Base-by-base conservation (phyloP, 2,888 invertebrate species). In the Notocelia uddmanniana region DNA sequence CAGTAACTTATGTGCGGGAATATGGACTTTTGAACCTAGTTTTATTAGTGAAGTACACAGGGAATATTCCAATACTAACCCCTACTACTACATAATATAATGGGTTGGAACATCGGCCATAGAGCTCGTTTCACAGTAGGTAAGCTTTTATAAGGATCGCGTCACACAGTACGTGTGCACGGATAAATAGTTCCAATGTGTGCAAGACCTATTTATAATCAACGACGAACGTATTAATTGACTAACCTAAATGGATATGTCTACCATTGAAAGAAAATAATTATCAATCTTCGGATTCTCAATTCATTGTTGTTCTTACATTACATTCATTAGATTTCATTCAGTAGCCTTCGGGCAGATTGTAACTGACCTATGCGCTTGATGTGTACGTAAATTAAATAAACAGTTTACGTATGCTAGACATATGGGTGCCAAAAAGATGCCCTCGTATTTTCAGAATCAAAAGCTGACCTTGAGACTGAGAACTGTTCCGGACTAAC, bases 401-500 rank as follows among this genome's bases (percentile, higher is more conserved):
- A 11, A 13, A n/a, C n/a, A n/a, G n/a, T n/a, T 37, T 2, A 8
- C 37, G 2, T 13, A 13, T 37, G 41, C 41, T 41, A 41, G 41
- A 41, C 15, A 15, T 5, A 37, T 37, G 10, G 37, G 37, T 37
- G 10, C 37, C 37, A 15, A 60, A 60, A 45, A 54, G 31, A n/a
- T 11, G 66, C 37, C 64, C 21, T 54, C 21, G 60, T 45, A 19
- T 62, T 73, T 37, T 67, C 60, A 62, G 60, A 67, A 55, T 73
- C 57, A 62, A 60, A 69, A 68, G 54, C 57, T 73, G 81, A 80
- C 85, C 87, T 86, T 89, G 87, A 86, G 82, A 84, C 85, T 45
- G 26, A 69, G 19, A 67, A 37, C 13, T 48, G 66, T 83, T 83
- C 80, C 80, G 79, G 76, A 69, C 78, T 74, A 80, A 76, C 71